Evolutionary conservation across 2,113 vertebrate species (phyloP).

Genomic region (Cyphomyrus discorhynchus): DNA sequence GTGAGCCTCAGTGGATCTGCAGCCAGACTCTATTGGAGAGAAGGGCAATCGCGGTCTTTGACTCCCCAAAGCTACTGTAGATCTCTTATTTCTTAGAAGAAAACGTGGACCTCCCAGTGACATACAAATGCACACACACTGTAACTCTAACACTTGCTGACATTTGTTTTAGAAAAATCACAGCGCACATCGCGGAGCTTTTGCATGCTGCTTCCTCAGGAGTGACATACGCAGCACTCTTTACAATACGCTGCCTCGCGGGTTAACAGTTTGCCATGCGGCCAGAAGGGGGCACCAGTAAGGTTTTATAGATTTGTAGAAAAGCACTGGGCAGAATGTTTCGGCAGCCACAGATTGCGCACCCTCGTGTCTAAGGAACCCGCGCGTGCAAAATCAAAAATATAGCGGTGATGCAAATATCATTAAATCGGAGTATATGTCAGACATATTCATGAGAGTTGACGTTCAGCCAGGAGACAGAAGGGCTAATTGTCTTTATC

Average conservation of each 20-base stretch:
- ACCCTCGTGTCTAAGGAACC: background rate
- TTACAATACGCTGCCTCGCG: background rate
- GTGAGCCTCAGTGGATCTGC: no score
- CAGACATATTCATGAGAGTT: background rate
- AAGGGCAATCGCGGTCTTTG: background rate
- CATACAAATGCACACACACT: background rate
- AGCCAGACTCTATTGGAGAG: background rate
- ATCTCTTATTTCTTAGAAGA: background rate
- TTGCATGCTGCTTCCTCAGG: background rate
- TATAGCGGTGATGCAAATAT: background rate
- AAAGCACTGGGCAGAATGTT: background rate
- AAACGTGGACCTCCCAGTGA: background rate
- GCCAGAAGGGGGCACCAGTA: background rate
- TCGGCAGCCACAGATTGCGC: background rate
- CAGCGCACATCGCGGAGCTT: background rate
- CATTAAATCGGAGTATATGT: background rate
- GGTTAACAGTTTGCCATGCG: background rate
- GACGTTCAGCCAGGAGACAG: background rate
- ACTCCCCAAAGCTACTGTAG: background rate
- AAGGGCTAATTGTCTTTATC: background rate
- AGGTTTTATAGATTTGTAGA: background rate
- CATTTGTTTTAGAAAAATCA: background rate
- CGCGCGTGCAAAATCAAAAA: background rate
- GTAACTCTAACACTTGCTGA: background rate
- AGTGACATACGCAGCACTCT: background rate